Evolutionary conservation across 2,113 vertebrate genomes (phyloP), one percentile per base, ranked within the genome.

Genomic region (Tetrax tetrax): DNA sequence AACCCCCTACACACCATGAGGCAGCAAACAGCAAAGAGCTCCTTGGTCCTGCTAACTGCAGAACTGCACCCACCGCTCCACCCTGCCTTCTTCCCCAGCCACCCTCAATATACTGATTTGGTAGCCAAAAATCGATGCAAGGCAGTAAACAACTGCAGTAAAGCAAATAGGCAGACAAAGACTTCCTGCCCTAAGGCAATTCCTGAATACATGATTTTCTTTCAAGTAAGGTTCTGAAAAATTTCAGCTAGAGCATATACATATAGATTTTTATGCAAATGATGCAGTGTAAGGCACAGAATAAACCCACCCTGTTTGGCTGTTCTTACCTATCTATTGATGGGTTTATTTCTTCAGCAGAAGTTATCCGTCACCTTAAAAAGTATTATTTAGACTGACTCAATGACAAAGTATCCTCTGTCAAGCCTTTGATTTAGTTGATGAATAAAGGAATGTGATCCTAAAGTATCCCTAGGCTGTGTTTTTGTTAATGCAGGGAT

Each of bases 91-190:
- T 89, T 72, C 72, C 59, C 57, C 50, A 94, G 83, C 95, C 92
- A 83, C 87, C 94, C 93, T 94, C 97, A 91, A 83, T 89, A 86
- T 65, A 96, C 95, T 69, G 92, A 97, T 86, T 90, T 86, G 70
- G 92, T 93, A 97, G 94, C 93, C 97, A 97, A 98, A 98, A 97
- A 98, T 98, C 96, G 41, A 98, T 98, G 94, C 77, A 74, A 95
- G 96, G 97, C 95, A 87, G 80, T 70, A 94, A 98, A 96, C 87
- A 92, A 97, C 94, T 60, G 92, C 95, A 97, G 89, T 90, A 97
- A 96, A 96, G 96, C 93, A 64, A 92, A 70, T 60, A 60, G 84
- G 92, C 95, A 97, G 97, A 98, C 98, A 98, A 98, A 98, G 97
- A 87, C 97, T 95, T 96, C 96, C 93, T 95, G 94, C 87, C 89